Evolutionary conservation across 2,113 vertebrate species (phyloP), one percentile per base, ranked within the genome.

Genomic region (Clarias macrocephalus): DNA sequence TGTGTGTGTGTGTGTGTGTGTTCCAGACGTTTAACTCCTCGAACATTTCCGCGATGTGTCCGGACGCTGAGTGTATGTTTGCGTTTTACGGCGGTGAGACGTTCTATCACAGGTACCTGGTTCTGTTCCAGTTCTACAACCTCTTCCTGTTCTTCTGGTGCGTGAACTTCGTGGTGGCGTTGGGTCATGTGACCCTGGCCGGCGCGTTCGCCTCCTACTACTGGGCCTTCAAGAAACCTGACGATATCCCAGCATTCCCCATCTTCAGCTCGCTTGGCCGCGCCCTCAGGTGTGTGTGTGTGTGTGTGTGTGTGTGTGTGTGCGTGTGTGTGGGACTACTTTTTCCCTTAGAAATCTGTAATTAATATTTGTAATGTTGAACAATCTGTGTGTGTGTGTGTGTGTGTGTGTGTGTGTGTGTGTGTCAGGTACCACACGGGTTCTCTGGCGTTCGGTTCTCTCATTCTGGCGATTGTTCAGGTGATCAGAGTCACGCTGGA

Each of bases 131-230:
- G 93, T 95, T 99, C 94, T 99, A 98, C 94, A 99, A 99, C 12
- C 86, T 95, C 84, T 98, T 99, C 94, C 97, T 99, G 92, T 97
- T 99, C 94, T 98, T 99, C 94, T 99, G 98, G 98, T 94, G 98
- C 0, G 95, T 94, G 91, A 99, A 99, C 94, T 99, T 99, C 0
- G 95, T 96, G 86, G 96, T 97, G 0, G 98, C 98, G 0, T 92
- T 99, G 93, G 98, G 98, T 30, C 97, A 99, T 93, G 96, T 99
- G 87, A 99, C 98, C 0, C 91, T 99, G 80, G 95, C 98, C 0
- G 98, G 98, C 0, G 97, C 98, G 37, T 99, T 99, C 0, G 97
- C 98, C 3, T 99, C 98, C 0, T 99, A 99, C 93, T 99, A 99
- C 88, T 99, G 98, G 98, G 97, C 98, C 85, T 96, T 97, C 88